phyloP scores from a whole-genome alignment of 2,888 invertebrate genomes.

The Andrena flavipes region DNA sequence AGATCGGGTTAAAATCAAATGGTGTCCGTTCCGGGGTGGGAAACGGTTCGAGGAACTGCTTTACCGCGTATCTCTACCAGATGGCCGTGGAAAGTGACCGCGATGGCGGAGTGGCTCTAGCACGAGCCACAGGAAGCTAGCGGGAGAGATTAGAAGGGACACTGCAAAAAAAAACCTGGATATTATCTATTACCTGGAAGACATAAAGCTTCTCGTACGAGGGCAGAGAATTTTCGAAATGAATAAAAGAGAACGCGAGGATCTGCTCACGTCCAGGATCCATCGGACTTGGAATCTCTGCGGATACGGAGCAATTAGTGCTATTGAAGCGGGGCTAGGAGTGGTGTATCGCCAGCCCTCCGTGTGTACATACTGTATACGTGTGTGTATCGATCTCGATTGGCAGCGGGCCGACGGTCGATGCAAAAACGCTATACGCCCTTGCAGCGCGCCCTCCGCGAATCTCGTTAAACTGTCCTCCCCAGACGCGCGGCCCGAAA shows the following conservation, averaged over 20 bases:
- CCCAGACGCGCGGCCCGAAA: conserved; percentile 62
- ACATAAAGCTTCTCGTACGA: no score
- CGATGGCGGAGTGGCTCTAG: background rate
- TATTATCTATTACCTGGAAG: no score
- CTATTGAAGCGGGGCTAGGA: conserved; percentile 7
- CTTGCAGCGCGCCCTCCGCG: conserved; percentile 39
- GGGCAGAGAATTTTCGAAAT: no score
- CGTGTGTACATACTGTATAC: background rate
- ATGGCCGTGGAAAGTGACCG: background rate
- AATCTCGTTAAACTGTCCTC: conserved; percentile 75
- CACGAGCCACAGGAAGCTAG: background rate
- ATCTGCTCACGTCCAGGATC: no score
- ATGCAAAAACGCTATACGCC: conserved; percentile 55
- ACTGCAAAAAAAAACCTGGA: no score
- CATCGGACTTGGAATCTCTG: background rate
- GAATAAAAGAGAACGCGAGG: no score
- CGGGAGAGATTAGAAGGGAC: background rate
- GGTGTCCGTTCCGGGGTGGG: conserved; percentile 32
- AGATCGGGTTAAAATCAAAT: conserved; percentile 41
- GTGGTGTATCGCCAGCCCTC: conserved; percentile 28
- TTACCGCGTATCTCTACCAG: background rate
- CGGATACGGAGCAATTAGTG: conserved; percentile 26
- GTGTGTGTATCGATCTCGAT: conserved; percentile 66
- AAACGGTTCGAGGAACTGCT: background rate
- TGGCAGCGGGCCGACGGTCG: conserved; percentile 40